Base-by-base conservation (phyloP, 2,888 invertebrate species). In the Euphydryas editha region DNA sequence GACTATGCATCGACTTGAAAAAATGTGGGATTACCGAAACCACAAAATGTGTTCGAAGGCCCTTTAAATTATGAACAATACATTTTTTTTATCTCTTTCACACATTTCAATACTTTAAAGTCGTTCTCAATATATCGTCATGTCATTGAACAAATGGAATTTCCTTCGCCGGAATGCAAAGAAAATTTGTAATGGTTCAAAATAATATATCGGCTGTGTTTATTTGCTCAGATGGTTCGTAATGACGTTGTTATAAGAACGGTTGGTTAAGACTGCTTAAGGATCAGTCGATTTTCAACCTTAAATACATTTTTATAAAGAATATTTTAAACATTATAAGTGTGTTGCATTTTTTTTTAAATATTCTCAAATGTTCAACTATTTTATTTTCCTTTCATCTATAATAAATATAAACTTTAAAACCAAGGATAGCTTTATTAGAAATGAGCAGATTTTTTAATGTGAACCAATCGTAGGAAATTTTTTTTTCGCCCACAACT, bases 141-240 rank as follows among this genome's bases (percentile, higher is more conserved):
- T 60, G 59, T 55, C 59, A 51, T 57, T 65, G 42, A 55, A 57
- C 66, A 58, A 46, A 42, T 69, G 66, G 69, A 66, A 69, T 63
- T 65, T 66, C 63, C 69, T 65, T 57, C 42, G 37, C 49, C 15
- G 42, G 56, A 65, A 63, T 60, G 63, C 59, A 66, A 62, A 66
- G 58, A 44, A 30, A 24, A 58, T 63, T 63, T 44, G 63, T 63
- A 59, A 56, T 57, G 56, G 21, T 47, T 56, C 20, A 62, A 55
- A 54, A n/a, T 59, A 65, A 62, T 56, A n/a, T 60, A 54, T 17
- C 10, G 49, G 15, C 18, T 42, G 37, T 47, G 37, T 69, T 63
- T 69, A 69, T 69, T 69, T 69, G 37, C 54, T 63, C 69, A 54
- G 54, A 54, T 54, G 54, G n/a, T 54, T n/a, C 30, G n/a, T 11